Conservation (phyloP, 2,113 vertebrate species). For the Ctenomys sociabilis region DNA sequence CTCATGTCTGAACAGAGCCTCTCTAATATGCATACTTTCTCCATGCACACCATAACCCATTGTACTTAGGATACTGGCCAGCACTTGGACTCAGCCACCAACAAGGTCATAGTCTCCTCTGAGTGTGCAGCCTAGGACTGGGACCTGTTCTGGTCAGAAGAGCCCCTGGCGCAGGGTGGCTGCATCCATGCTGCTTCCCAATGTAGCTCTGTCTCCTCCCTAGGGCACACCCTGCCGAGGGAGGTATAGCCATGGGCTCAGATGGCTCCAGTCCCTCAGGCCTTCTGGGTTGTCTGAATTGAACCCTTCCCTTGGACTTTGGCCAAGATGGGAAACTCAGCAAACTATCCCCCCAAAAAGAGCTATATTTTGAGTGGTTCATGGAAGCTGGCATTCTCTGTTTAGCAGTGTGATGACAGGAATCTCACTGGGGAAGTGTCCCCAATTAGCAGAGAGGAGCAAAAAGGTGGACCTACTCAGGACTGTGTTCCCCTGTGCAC, state of each 20-base stretch:
- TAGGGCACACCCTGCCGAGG: too few species aligned
- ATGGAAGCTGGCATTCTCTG: not conserved
- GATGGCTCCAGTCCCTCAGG: not conserved
- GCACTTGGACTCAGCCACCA: not conserved
- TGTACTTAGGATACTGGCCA: not conserved
- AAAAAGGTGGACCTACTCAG: conserved; percentile 45
- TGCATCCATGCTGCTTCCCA: not conserved
- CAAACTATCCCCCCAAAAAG: conserved; percentile 14
- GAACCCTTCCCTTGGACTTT: accelerated
- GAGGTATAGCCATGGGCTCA: not conserved
- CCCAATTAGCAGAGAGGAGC: conserved; percentile 52
- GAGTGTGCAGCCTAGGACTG: not conserved
- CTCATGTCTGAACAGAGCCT: not conserved
- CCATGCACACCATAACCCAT: accelerated
- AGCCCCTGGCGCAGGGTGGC: not conserved
- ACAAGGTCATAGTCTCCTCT: not conserved
- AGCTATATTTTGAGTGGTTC: conserved; percentile 31
- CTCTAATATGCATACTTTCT: not conserved
- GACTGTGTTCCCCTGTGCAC: conserved; percentile 49
- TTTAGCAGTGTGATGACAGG: conserved; percentile 63
- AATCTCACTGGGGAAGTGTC: conserved; percentile 59
- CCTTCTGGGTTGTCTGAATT: not conserved
- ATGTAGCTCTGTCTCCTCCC: not conserved
- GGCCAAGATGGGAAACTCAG: conserved; percentile 2
- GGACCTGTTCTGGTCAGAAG: not conserved